These are phyloP conservation scores for Eudorcas thomsonii DNA, from an alignment of 2,113 vertebrate species.

Conservation along the genomic window DNA sequence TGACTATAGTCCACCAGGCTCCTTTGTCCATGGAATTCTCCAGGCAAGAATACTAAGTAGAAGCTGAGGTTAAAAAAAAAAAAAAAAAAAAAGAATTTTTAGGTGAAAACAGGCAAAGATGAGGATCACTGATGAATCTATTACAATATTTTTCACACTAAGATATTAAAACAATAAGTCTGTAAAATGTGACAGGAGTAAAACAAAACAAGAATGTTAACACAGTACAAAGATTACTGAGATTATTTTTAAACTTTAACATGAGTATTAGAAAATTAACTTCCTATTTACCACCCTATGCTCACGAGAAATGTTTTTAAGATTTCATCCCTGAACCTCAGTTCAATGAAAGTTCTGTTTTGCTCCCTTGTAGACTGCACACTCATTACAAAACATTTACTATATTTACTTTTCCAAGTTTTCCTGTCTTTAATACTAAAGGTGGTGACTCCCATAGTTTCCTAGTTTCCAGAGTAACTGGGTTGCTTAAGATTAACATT, in stretches of 20 bases:
- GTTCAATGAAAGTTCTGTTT: not conserved
- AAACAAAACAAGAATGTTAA: not conserved
- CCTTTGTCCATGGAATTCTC: not conserved
- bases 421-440: not conserved
- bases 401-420: not conserved
- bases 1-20: not conserved
- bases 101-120: not conserved
- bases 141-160: not conserved
- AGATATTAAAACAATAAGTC: not conserved
- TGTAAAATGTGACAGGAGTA: not conserved
- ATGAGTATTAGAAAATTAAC: not conserved
- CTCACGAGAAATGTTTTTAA: slow-evolving; percentile 12
- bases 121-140: not conserved
- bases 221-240: not conserved
- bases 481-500: not conserved
- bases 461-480: not conserved
- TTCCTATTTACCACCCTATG: not conserved
- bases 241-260: slow-evolving; percentile 6
- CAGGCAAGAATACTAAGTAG: not conserved
- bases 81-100: not conserved
- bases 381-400: not conserved
- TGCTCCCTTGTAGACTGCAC: not conserved
- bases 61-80: not conserved
- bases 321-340: not conserved
- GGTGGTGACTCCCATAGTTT: not conserved